Conservation (phyloP, 2,888 invertebrate genomes). For the Tetragonisca angustula region DNA sequence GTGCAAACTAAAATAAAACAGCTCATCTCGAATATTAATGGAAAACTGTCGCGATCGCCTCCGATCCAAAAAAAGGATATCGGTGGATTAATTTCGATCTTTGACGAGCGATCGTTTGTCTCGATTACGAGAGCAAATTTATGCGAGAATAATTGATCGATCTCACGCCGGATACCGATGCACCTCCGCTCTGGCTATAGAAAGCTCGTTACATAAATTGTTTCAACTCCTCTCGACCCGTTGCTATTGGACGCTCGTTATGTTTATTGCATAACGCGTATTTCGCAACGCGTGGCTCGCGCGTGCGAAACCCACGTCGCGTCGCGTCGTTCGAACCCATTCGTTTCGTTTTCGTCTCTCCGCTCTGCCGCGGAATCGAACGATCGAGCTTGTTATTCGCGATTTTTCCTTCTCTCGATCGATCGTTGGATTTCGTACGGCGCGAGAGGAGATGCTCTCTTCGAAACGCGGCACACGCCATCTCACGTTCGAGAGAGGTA, state of each 20-base stretch:
- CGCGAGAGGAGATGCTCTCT: background rate
- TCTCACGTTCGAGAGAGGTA: conserved; percentile 55
- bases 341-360: background rate
- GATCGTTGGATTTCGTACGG: background rate
- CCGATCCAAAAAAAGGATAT: background rate
- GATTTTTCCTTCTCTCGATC: background rate
- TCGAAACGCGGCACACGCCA: conserved; percentile 49
- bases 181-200: conserved; percentile 56
- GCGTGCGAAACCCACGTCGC: conserved; percentile 13
- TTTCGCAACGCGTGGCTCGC: conserved; percentile 59
- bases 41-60: background rate
- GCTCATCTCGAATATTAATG: background rate
- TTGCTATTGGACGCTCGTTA: conserved; percentile 58
- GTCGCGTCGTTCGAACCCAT: background rate
- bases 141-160: conserved; percentile 43
- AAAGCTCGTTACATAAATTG: conserved; percentile 71
- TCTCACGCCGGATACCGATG: conserved; percentile 51
- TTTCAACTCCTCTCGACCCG: conserved; percentile 61
- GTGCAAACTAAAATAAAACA: background rate
- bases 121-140: background rate
- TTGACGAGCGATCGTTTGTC: background rate
- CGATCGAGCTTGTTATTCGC: conserved; percentile 14
- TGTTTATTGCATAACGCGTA: conserved; percentile 60
- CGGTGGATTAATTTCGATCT: background rate
- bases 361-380: background rate